Conservation (phyloP, 2,888 invertebrate genomes). For the Tetranychus truncatus region DNA sequence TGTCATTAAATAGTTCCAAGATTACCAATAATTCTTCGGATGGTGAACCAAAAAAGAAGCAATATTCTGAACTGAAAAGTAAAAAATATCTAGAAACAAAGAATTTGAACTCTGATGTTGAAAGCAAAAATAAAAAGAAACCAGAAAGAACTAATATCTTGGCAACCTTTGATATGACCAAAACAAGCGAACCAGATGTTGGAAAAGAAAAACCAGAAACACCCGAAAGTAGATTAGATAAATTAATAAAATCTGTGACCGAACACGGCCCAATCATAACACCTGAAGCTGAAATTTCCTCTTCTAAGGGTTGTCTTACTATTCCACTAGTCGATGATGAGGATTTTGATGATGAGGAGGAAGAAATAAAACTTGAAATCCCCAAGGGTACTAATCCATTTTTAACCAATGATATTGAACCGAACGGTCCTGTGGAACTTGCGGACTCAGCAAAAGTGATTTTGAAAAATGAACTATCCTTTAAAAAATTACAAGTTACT, state of each 20-base stretch:
- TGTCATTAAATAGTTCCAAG: not conserved
- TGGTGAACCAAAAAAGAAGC: not conserved
- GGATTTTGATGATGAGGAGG: not conserved
- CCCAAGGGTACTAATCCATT: too few relatives aligned
- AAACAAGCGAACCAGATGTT: not conserved
- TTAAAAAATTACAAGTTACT: too few relatives aligned
- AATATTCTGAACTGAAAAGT: not conserved
- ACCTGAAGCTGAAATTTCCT: not conserved
- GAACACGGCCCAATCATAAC: not conserved
- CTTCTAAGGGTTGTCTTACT: slow-evolving; percentile 13
- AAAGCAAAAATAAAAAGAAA: not conserved
- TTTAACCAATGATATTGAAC: too few relatives aligned
- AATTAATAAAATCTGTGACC: slow-evolving; percentile 1
- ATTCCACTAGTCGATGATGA: slow-evolving; percentile 22
- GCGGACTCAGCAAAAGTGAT: too few relatives aligned
- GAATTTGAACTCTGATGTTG: not conserved
- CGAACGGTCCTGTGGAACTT: too few relatives aligned
- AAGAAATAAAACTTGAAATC: too few relatives aligned
- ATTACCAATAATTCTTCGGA: not conserved
- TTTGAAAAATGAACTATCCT: too few relatives aligned
- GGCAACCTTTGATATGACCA: not conserved
- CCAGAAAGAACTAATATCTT: not conserved
- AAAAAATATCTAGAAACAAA: too few relatives aligned
- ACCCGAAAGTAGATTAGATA: not conserved
- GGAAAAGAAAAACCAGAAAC: not conserved